Base-by-base conservation (phyloP, 2,113 vertebrate genomes). In the Thalassarche chlororhynchos region DNA sequence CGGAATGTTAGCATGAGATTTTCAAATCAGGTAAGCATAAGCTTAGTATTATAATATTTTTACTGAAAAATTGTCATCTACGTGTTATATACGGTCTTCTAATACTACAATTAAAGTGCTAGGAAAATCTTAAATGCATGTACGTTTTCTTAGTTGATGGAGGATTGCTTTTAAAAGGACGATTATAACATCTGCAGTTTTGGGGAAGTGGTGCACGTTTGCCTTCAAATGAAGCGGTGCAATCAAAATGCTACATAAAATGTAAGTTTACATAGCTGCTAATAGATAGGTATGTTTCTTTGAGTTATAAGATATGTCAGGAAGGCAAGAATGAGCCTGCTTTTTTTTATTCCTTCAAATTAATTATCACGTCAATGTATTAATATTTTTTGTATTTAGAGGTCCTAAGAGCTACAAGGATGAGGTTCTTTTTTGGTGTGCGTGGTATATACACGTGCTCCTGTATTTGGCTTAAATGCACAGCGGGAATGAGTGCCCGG, bases 1-100 rank as follows among this genome's bases (percentile, higher is more conserved):
- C 98, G 99, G 61, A 99, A 99, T 3, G 98, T 99, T 96, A 99
- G 99, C 97, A 99, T 99, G 99, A 97, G 99, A 71, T 99, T 99
- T 97, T 99, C 99, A 46, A 99, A 99, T 93, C 99, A 99, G 99
- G 99, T 99, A 89, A 96, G 94, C 34, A 9, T 8, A 25, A 49
- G 13, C 32, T 86, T 31, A 29, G 4, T 17, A 4, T 92, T 34
- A 11, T 75, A 66, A 2, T 60, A 14, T 32, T 58, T 65, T 6
- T 21, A 38, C 18, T 54, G 49, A 26, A 83, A 82, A 76, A 19
- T 34, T 68, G n/a, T 58, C 15, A 17, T 10, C 32, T 32, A 2
- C 0, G 1, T 54, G 31, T 70, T 57, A 2, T 6, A 2, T 18
- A 3, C 2, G 3, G 19, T 60, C 32, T 47, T 71, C 40, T 69